These are phyloP conservation scores for Microcebus murinus DNA, from an alignment of 2,113 vertebrate genomes.

Conservation along the genomic window DNA sequence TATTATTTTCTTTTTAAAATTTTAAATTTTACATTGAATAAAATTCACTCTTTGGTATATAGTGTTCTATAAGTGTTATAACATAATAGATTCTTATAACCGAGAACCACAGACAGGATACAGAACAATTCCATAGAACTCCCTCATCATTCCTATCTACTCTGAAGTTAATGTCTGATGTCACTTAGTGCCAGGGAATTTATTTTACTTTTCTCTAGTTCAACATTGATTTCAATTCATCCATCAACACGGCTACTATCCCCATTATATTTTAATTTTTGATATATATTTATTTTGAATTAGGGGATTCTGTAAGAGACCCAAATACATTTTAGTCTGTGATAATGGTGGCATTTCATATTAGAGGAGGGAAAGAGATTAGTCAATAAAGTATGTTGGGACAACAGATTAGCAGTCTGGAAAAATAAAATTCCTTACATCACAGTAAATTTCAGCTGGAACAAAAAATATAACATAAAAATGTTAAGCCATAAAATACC, in stretches of 20 bases:
- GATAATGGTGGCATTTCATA: background rate
- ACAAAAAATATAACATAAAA: background rate
- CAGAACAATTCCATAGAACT: background rate
- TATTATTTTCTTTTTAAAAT: background rate
- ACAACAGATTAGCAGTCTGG: background rate
- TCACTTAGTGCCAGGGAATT: background rate
- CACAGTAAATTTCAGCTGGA: constrained; percentile 34
- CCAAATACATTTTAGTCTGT: background rate
- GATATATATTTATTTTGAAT: background rate
- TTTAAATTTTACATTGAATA: background rate
- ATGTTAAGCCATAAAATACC: background rate
- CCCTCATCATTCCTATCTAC: background rate
- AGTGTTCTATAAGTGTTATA: background rate
- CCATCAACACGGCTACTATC: background rate
- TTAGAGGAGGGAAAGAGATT: background rate
- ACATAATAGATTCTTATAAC: background rate
- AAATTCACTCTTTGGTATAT: background rate
- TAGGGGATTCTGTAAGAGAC: background rate
- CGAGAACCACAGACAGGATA: background rate
- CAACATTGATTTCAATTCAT: background rate
- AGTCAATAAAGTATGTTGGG: background rate
- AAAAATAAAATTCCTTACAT: background rate
- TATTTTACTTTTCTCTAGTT: background rate
- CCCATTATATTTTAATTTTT: background rate
- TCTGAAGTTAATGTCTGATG: background rate